Evolutionary conservation across 2,797 vertebrate genomes (phyloP).

Genomic region (Pelodytes ibericus): DNA sequence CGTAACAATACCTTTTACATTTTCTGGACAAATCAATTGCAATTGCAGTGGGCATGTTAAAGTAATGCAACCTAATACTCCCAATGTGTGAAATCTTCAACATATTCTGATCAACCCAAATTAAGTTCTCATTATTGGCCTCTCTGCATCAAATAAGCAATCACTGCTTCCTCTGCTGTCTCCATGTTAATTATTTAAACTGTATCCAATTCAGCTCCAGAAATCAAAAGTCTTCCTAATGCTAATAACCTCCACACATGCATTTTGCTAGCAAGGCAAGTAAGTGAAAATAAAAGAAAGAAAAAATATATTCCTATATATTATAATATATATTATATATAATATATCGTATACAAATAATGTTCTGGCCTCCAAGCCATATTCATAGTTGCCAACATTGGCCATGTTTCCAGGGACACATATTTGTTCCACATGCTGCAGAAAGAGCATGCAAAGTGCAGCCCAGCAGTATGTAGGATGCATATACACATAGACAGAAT

Average conservation of each 20-base stretch:
- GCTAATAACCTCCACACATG: constrained; percentile 43
- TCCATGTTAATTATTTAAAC: constrained; percentile 52
- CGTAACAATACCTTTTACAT: constrained; percentile 56
- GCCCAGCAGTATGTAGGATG: too few species aligned
- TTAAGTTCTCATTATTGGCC: constrained; percentile 41
- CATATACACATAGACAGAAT: too few species aligned
- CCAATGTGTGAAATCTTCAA: constrained; percentile 48
- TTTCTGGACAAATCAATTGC: constrained; percentile 57
- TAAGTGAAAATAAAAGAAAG: neutral
- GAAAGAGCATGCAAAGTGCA: too few species aligned
- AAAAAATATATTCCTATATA: constrained; percentile 1
- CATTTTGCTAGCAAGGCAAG: constrained; percentile 24
- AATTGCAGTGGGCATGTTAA: constrained; percentile 54
- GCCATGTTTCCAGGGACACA: too few species aligned
- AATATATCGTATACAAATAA: too few species aligned
- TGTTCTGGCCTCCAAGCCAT: too few species aligned
- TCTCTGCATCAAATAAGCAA: constrained; percentile 49
- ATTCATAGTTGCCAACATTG: too few species aligned
- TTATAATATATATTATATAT: too few species aligned
- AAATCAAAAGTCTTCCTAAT: constrained; percentile 32
- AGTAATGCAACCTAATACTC: constrained; percentile 40
- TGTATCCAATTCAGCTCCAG: constrained; percentile 52
- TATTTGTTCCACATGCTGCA: too few species aligned
- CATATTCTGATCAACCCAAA: constrained; percentile 54
- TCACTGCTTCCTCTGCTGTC: constrained; percentile 11